Conservation (phyloP, 2,888 invertebrate species). For the Creontiades dilutus region DNA sequence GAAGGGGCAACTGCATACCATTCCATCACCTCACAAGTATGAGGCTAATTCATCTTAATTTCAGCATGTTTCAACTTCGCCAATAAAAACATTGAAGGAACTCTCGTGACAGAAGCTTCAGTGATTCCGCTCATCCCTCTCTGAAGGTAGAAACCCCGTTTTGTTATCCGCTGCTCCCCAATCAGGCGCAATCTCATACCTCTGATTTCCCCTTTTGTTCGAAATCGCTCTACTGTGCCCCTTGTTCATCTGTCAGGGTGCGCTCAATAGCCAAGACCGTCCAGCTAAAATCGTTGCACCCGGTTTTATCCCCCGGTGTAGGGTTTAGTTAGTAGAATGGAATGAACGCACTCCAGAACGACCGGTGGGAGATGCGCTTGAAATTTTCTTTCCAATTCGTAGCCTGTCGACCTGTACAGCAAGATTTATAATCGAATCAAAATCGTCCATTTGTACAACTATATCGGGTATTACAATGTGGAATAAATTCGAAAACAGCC, state of each 20-base stretch:
- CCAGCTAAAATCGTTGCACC: constrained; percentile 27
- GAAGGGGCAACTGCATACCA: too few relatives aligned
- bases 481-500: too few relatives aligned
- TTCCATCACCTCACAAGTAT: too few relatives aligned
- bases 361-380: background rate
- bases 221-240: constrained; percentile 45
- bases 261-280: constrained; percentile 1
- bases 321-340: background rate
- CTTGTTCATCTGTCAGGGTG: constrained; percentile 27
- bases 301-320: background rate
- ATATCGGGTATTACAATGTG: too few relatives aligned
- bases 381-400: background rate
- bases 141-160: background rate
- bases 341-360: background rate
- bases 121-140: background rate
- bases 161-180: constrained; percentile 43
- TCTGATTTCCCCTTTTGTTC: constrained; percentile 62
- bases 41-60: too few relatives aligned
- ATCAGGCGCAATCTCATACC: constrained; percentile 44
- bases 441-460: too few relatives aligned
- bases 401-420: too few relatives aligned
- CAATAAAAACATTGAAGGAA: background rate
- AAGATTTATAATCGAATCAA: too few relatives aligned
- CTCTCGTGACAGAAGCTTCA: background rate
- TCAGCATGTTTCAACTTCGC: too few relatives aligned